Evolutionary conservation across 2,113 vertebrate genomes (phyloP), one percentile per base, ranked within the genome.

Genomic region (Epinephelus lanceolatus): DNA sequence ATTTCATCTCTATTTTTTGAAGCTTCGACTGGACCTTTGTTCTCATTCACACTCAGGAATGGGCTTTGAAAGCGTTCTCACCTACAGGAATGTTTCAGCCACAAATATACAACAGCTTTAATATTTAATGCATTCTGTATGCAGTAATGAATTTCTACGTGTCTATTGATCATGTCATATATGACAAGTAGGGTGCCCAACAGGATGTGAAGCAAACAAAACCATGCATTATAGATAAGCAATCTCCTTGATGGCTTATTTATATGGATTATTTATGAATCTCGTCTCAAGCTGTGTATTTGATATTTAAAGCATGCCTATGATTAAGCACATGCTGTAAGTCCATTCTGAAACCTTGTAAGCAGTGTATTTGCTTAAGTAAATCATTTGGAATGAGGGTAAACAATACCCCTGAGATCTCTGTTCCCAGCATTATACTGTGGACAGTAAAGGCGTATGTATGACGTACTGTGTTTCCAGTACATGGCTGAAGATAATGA

Each of bases 201-300:
- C 68, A 84, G 51, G 61, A 76, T 73, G 73, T n/a, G 71, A 67
- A 71, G 79, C 86, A 90, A 90, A 89, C 79, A 83, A 84, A 81
- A 66, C 23, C 76, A 84, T 92, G 71, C 68, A 91, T 91, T 87
- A 93, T 89, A 87, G 83, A 93, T 92, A 66, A 87, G 90, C 84
- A 62, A 82, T 88, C 80, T 77, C 45, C 78, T 76, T 83, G 57
- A 89, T 84, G 71, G 76, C 8, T 86, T 84, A 66, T 67, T n/a
- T n/a, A n/a, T n/a, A n/a, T n/a, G n/a, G n/a, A 78, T 90, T 88
- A 89, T 91, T 91, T 79, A 89, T 88, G 68, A 83, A 71, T 61
- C 53, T 70, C 59, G 52, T 72, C 80, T 81, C 37, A 2, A 69
- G 75, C 18, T 4, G 77, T 55, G 70, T 21, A 45, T 82, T 61